Evolutionary conservation across 2,797 vertebrate genomes (phyloP).

Genomic region (Buphagus erythrorhynchus): DNA sequence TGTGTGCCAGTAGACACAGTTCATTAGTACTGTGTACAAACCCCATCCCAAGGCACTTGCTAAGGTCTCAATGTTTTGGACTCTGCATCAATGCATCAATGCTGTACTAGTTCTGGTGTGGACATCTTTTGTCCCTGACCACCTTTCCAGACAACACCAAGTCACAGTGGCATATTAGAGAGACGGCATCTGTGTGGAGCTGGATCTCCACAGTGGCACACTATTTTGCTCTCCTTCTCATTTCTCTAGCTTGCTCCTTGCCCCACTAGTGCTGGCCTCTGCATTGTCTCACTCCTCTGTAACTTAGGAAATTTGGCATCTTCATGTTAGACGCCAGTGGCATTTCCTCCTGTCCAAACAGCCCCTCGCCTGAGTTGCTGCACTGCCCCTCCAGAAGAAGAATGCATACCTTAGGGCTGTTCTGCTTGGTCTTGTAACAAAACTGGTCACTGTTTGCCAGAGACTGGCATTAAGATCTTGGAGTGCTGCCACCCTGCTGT

Average conservation of each 20-base stretch:
- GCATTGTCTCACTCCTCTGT: neutral
- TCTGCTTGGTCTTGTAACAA: neutral
- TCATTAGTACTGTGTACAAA: neutral
- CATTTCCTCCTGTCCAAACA: neutral
- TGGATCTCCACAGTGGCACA: accelerated
- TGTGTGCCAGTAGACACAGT: neutral
- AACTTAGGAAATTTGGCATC: neutral
- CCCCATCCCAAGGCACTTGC: no score
- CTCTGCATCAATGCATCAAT: accelerated
- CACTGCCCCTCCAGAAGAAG: neutral
- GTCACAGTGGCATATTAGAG: neutral
- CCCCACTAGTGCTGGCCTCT: no score
- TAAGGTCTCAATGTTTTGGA: neutral
- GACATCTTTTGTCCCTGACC: neutral
- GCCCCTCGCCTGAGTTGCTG: accelerated
- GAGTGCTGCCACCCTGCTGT: neutral
- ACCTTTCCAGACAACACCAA: neutral
- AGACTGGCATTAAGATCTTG: neutral
- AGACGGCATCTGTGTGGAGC: no score
- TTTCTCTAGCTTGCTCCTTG: neutral
- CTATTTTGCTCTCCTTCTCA: neutral
- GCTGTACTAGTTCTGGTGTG: neutral
- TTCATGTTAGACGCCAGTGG: neutral
- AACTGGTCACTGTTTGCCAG: neutral
- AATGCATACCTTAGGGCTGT: accelerated